A percentile compares a stretch with the other conserved stretches of the same genome.
These are phyloP conservation scores for Euwallacea similis DNA, from an alignment of 1,140 invertebrate species.

Conservation along the genomic window DNA sequence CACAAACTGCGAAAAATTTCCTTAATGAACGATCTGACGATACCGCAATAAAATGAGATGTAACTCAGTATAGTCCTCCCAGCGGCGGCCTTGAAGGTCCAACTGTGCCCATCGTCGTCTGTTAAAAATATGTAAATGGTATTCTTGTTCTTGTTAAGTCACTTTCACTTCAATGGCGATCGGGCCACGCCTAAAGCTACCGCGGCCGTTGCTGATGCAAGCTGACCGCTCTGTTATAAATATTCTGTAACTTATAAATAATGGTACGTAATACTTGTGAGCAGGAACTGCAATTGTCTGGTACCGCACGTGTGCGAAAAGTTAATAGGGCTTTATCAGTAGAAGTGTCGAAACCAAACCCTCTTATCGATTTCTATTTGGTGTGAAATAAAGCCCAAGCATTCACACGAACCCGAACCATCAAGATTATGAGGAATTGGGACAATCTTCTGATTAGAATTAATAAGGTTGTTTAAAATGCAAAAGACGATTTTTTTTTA, in stretches of 20 bases:
- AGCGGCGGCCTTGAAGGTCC: slow-evolving; percentile 28
- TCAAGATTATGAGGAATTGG: no score
- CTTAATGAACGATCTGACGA: no score
- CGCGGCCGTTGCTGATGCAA: not conserved
- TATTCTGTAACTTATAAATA: slow-evolving; percentile 6
- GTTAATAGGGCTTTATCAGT: no score
- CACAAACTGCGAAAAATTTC: no score
- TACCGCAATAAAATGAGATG: not conserved
- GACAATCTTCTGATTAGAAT: no score
- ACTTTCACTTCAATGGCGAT: slow-evolving; percentile 29
- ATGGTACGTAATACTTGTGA: not conserved
- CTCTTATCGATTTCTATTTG: no score
- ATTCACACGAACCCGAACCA: no score
- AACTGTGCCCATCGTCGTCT: slow-evolving; percentile 28
- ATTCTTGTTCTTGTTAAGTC: slow-evolving; percentile 21
- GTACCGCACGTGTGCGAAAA: not conserved
- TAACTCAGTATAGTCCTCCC: not conserved
- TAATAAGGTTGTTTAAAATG: no score
- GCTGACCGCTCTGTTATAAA: not conserved
- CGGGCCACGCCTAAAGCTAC: slow-evolving; percentile 12
- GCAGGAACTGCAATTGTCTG: not conserved
- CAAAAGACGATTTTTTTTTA: no score
- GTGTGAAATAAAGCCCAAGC: no score
- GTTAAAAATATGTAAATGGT: slow-evolving; percentile 23
- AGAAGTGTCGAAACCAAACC: no score